These are phyloP conservation scores for Pelvicachromis taeniatus DNA, from an alignment of 2,113 vertebrate species.

Conservation along the genomic window DNA sequence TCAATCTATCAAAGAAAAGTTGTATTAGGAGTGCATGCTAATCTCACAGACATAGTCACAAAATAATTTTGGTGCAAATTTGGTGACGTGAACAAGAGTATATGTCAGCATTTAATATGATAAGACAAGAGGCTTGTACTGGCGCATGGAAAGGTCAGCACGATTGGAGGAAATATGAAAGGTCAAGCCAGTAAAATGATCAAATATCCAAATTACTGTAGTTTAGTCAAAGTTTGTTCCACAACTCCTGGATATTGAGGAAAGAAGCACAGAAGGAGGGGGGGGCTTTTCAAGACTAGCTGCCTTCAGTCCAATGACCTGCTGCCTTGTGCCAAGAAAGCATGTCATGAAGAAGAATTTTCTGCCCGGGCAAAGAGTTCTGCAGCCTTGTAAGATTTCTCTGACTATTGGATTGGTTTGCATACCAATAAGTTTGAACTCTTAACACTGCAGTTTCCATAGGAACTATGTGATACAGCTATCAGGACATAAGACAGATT, in stretches of 20 bases:
- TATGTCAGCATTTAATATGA: conserved; percentile 30
- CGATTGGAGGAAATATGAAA: conserved; percentile 48
- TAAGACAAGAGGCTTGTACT: conserved; percentile 18
- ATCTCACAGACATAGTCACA: neutral
- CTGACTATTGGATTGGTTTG: conserved; percentile 9
- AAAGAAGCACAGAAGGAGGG: neutral
- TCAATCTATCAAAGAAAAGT: neutral
- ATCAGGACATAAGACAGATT: conserved; percentile 27
- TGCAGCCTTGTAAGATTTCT: conserved; percentile 11
- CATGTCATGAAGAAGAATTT: conserved; percentile 10
- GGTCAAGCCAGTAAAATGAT: conserved; percentile 53
- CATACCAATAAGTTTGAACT: conserved; percentile 57
- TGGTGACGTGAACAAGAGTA: neutral
- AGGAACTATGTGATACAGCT: conserved; percentile 59
- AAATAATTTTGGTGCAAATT: conserved; percentile 14
- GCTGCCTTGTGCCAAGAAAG: neutral
- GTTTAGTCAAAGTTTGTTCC: conserved; percentile 16
- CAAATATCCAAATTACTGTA: conserved; percentile 27
- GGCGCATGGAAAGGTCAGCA: conserved; percentile 61
- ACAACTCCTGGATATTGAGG: conserved; percentile 1
- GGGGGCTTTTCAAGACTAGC: neutral
- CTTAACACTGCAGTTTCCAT: conserved; percentile 63
- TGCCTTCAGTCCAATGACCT: conserved; percentile 1
- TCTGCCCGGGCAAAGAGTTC: neutral
- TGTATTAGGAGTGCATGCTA: neutral